Percentiles rank a stretch among this genome's conserved stretches.
phyloP scores from a whole-genome alignment of 1,140 invertebrate species.

The Eriosoma lanigerum region DNA sequence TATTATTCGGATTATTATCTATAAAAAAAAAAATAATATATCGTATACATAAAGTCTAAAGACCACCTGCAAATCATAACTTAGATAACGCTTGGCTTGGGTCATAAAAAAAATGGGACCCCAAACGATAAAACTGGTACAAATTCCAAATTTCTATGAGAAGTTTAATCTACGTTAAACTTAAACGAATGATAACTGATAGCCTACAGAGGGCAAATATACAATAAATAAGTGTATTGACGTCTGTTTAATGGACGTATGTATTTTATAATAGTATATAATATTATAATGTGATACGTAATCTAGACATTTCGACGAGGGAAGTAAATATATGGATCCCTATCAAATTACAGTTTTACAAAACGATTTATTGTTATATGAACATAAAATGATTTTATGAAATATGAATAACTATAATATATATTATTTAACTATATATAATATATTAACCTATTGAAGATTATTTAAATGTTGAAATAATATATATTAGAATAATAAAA shows the following conservation, averaged over 20 bases:
- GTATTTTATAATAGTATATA: background rate
- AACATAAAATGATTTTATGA: too few species aligned
- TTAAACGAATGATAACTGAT: background rate
- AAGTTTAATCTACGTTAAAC: conserved; percentile 13
- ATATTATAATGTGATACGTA: background rate
- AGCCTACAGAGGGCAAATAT: background rate
- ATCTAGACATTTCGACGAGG: background rate
- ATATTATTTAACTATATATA: too few species aligned
- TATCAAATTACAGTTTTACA: background rate
- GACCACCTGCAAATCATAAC: conserved; percentile 30
- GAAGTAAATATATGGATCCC: background rate
- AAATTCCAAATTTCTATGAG: conserved; percentile 19
- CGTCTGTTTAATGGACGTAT: background rate
- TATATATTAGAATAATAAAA: too few species aligned
- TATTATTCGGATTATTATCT: conserved; percentile 21
- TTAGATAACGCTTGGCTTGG: background rate
- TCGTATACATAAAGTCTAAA: conserved; percentile 2
- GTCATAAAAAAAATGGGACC: conserved; percentile 18
- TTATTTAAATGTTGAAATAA: too few species aligned
- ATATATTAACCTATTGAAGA: too few species aligned
- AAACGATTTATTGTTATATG: background rate
- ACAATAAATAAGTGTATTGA: background rate
- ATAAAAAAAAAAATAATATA: background rate
- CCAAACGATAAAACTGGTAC: conserved; percentile 42
- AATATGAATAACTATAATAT: too few species aligned